Evolutionary conservation across 2,113 vertebrate species (phyloP).

Genomic region (Kobus ellipsiprymnus): DNA sequence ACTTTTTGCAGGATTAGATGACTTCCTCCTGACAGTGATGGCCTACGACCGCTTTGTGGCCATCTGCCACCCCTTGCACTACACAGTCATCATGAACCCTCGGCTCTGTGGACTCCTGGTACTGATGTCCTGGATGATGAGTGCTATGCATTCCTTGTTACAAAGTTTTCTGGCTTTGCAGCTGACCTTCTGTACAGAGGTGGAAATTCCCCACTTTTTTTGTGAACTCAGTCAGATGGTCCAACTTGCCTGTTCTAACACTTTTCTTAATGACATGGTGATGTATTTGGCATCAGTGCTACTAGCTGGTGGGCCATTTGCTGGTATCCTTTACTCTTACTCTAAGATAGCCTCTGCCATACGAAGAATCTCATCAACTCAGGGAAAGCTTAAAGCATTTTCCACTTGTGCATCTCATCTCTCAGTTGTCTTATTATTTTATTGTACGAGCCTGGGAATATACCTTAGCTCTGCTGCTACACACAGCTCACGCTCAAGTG

Average conservation of each 20-base stretch:
- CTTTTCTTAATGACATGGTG: not conserved
- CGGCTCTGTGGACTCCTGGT: not conserved
- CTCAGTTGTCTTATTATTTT: not conserved
- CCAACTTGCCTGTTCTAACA: not conserved
- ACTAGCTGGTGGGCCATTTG: not conserved
- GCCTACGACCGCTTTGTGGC: too few species aligned
- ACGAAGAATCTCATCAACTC: not conserved
- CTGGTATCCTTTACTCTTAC: not conserved
- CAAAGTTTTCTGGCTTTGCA: not conserved
- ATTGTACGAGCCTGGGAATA: not conserved
- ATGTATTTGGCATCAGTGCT: not conserved
- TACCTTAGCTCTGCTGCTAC: not conserved
- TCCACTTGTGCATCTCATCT: not conserved
- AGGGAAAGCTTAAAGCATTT: not conserved
- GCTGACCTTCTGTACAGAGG: not conserved
- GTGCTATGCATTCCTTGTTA: not conserved
- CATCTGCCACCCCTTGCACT: too few species aligned
- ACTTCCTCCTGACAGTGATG: too few species aligned
- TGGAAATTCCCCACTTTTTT: not conserved
- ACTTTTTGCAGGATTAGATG: too few species aligned
- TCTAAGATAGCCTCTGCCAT: not conserved
- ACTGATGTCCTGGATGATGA: not conserved
- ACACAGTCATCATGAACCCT: too few species aligned
- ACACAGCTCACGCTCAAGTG: not conserved
- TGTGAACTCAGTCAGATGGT: not conserved